phyloP scores from a whole-genome alignment of 92 coral and sea anemone genomes.

The Pocillopora meandrina region DNA sequence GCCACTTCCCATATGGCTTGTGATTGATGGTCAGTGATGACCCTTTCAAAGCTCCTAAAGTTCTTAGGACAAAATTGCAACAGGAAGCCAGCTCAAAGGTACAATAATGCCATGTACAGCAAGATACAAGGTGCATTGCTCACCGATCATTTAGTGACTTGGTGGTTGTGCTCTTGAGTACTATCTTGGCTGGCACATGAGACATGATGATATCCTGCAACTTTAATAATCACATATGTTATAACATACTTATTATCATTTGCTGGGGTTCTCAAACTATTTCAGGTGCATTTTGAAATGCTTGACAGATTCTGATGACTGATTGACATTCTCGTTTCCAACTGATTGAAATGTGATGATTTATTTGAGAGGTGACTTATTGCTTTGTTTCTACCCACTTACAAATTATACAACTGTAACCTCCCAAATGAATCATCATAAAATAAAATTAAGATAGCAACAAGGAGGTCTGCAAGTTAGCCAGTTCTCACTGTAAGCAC shows the following conservation, averaged over 20 bases:
- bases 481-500: too few species aligned
- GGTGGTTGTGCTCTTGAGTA: conserved; percentile 92
- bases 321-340: too few species aligned
- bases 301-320: too few species aligned
- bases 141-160: conserved; percentile 99
- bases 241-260: neutral
- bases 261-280: neutral
- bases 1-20: conserved; percentile 13
- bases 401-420: too few species aligned
- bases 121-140: conserved; percentile 57
- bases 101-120: conserved; percentile 48
- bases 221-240: conserved; percentile 26
- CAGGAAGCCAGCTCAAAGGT: conserved; percentile 57
- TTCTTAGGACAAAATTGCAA: conserved; percentile 41
- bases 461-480: too few species aligned
- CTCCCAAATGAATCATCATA: too few species aligned
- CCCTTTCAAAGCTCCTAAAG: neutral
- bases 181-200: conserved; percentile 85
- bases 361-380: too few species aligned
- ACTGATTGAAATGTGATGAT: too few species aligned
- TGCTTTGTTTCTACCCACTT: too few species aligned
- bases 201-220: conserved; percentile 54
- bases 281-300: too few species aligned
- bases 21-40: neutral
- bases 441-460: too few species aligned